Percentiles rank a stretch among this genome's conserved stretches.
Conservation (phyloP, 2,888 invertebrate species). For the Caenorhabditis doughertyi region DNA sequence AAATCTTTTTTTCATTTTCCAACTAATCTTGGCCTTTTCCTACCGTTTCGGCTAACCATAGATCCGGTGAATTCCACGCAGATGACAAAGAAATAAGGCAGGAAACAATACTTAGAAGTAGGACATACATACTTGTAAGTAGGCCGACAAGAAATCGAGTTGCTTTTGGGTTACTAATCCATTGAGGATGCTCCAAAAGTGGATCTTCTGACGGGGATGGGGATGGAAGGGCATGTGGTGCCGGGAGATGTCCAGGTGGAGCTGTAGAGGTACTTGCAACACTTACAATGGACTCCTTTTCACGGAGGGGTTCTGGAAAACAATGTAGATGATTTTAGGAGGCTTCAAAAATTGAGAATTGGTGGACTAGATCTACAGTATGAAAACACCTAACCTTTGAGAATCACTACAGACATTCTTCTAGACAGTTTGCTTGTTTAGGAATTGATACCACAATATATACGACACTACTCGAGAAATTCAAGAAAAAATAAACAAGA, state of each 20-base stretch:
- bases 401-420: neutral
- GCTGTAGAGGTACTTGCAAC: conserved; percentile 33
- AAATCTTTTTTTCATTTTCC: conserved; percentile 57
- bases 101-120: conserved; percentile 40
- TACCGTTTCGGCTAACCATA: conserved; percentile 57
- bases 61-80: conserved; percentile 44
- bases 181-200: conserved; percentile 38
- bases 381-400: neutral
- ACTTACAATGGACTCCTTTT: conserved; percentile 48
- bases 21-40: neutral
- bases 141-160: conserved; percentile 34
- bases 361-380: neutral
- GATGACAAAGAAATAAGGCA: conserved; percentile 51
- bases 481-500: conserved; percentile 5
- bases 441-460: neutral
- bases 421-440: neutral
- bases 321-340: neutral
- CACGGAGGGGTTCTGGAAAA: conserved; percentile 40
- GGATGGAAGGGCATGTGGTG: conserved; percentile 1
- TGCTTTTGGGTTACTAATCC: conserved; percentile 46
- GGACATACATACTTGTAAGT: conserved; percentile 53
- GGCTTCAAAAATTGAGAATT: neutral
- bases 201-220: conserved; percentile 23
- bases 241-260: conserved; percentile 21
- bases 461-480: neutral